Percentiles rank a stretch among this genome's conserved stretches.
Evolutionary conservation across 2,888 invertebrate genomes (phyloP).

Genomic region (Tetragonula carbonaria): DNA sequence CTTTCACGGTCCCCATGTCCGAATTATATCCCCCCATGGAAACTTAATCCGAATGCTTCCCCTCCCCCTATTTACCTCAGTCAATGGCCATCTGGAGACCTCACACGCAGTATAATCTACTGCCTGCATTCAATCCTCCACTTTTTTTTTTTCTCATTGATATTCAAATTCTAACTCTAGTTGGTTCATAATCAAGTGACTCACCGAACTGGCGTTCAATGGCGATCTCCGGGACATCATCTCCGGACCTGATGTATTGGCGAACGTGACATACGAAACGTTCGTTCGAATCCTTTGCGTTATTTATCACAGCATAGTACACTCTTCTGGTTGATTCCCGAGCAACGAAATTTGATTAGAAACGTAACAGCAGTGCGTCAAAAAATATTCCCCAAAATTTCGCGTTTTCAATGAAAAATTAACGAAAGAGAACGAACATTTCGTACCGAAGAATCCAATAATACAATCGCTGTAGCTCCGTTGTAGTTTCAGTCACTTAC

Average conservation of each 20-base stretch:
- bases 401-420: neutral
- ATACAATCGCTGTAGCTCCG: too few relatives aligned
- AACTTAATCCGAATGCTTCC: neutral
- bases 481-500: neutral
- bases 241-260: neutral
- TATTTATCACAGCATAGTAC: neutral
- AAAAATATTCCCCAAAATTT: neutral
- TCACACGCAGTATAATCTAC: conserved; percentile 22
- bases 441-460: neutral
- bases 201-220: neutral
- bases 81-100: conserved; percentile 30
- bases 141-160: neutral
- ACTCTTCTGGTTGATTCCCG: too few relatives aligned
- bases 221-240: neutral
- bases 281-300: neutral
- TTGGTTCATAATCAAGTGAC: conserved; percentile 4
- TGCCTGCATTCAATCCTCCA: neutral
- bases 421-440: neutral
- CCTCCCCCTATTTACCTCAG: conserved; percentile 6
- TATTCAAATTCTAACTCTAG: conserved; percentile 8
- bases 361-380: too few relatives aligned
- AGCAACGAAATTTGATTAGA: too few relatives aligned
- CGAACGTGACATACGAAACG: neutral
- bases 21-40: conserved; percentile 10
- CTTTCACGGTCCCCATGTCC: neutral